These are phyloP conservation scores for Plebejus argus DNA, from an alignment of 2,888 invertebrate genomes.

Conservation along the genomic window DNA sequence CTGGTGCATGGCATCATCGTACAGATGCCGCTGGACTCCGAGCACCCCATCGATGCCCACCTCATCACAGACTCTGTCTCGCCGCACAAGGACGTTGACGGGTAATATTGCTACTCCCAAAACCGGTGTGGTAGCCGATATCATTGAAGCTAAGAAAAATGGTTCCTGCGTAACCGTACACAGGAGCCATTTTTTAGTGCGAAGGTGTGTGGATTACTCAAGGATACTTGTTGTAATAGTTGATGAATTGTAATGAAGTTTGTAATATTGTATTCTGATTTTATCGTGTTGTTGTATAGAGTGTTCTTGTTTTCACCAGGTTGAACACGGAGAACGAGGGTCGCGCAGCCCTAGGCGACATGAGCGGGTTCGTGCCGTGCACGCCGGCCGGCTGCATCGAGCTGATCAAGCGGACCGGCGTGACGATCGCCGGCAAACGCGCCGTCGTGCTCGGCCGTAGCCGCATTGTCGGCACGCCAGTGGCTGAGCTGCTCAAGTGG, in stretches of 20 bases:
- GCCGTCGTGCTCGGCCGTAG: constrained; percentile 98
- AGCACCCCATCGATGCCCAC: constrained; percentile 91
- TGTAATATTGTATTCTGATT: too few relatives aligned
- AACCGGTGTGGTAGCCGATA: too few relatives aligned
- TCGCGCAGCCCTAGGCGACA: constrained; percentile 92
- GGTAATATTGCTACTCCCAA: constrained; percentile 72
- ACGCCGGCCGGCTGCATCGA: constrained; percentile 98
- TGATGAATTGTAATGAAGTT: too few relatives aligned
- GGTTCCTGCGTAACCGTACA: too few relatives aligned
- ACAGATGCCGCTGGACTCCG: constrained; percentile 96
- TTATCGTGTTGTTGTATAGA: not conserved
- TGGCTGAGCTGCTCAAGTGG: constrained; percentile 96
- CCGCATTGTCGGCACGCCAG: constrained; percentile 98
- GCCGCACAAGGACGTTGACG: constrained; percentile 97
- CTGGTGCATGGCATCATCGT: constrained; percentile 96
- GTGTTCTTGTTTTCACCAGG: constrained; percentile 62
- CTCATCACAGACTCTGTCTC: constrained; percentile 93
- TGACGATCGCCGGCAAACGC: constrained; percentile 88
- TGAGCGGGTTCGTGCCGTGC: constrained; percentile 95
- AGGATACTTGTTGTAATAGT: too few relatives aligned
- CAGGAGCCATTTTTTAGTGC: too few relatives aligned
- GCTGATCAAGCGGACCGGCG: constrained; percentile 90
- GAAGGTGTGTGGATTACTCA: too few relatives aligned
- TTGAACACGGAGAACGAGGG: constrained; percentile 97
- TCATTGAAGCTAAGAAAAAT: too few relatives aligned